Conservation (phyloP, 2,888 invertebrate genomes). For the Cotesia congregata region DNA sequence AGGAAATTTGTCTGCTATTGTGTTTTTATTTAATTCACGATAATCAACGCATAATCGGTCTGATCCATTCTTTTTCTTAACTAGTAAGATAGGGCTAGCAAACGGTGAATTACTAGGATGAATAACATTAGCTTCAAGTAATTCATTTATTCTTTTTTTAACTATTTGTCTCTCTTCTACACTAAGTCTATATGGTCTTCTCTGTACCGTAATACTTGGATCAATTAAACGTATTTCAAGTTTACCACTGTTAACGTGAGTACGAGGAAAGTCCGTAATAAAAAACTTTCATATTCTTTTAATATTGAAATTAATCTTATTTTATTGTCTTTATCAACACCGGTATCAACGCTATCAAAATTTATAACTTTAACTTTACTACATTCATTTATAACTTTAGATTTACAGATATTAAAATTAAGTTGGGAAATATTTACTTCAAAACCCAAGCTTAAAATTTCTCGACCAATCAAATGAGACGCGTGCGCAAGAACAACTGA, state of each 20-base stretch:
- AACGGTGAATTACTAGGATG: conserved; percentile 47
- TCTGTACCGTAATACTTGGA: conserved; percentile 40
- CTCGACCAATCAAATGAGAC: conserved; percentile 16
- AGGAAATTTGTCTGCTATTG: conserved; percentile 58
- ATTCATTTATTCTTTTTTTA: conserved; percentile 35
- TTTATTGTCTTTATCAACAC: conserved; percentile 29
- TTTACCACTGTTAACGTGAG: conserved; percentile 41
- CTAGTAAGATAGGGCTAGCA: conserved; percentile 49
- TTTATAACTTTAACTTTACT: neutral
- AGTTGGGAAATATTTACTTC: conserved; percentile 20
- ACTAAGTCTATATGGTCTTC: conserved; percentile 41
- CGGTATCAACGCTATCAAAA: conserved; percentile 37
- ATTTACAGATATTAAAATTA: conserved; percentile 5
- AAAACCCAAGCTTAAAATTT: conserved; percentile 22
- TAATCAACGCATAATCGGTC: conserved; percentile 44
- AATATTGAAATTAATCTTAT: conserved; percentile 29
- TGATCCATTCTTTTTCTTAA: conserved; percentile 49
- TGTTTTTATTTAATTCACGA: conserved; percentile 53
- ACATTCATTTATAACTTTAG: conserved; percentile 12
- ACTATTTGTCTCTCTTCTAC: conserved; percentile 37
- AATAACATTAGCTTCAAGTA: conserved; percentile 44
- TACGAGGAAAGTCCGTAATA: conserved; percentile 29
- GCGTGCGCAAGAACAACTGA: too few relatives aligned
- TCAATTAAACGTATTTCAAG: conserved; percentile 14
- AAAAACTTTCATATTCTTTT: conserved; percentile 30